Evolutionary conservation across 2,888 invertebrate genomes (phyloP).

Genomic region (Fragum sueziense): DNA sequence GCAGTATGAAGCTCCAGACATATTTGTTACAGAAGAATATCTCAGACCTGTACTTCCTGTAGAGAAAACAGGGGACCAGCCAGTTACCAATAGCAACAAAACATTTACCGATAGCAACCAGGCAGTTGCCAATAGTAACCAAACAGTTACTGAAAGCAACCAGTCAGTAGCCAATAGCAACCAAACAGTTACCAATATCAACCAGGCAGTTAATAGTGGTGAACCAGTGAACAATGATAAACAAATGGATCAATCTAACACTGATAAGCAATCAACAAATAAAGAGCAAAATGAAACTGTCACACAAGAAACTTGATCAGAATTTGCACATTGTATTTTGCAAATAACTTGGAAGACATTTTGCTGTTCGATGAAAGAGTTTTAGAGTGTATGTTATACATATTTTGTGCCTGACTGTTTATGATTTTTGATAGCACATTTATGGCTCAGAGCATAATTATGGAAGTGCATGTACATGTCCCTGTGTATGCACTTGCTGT

Average conservation of each 20-base stretch:
- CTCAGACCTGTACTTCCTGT: constrained; percentile 17
- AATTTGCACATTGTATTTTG: not conserved
- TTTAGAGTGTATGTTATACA: not conserved
- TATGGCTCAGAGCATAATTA: too few species aligned
- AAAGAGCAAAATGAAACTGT: too few species aligned
- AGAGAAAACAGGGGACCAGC: not conserved
- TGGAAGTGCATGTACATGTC: too few species aligned
- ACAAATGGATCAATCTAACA: not conserved
- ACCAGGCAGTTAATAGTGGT: not conserved
- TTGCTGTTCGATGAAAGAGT: not conserved
- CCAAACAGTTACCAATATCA: not conserved
- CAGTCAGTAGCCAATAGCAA: not conserved
- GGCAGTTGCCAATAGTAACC: not conserved
- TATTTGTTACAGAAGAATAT: constrained; percentile 67
- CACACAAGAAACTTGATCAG: not conserved
- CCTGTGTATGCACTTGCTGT: too few species aligned
- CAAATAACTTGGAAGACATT: not conserved
- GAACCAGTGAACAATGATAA: not conserved
- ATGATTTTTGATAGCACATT: not conserved
- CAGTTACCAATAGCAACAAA: not conserved
- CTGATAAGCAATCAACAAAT: not conserved
- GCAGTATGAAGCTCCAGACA: constrained; percentile 63
- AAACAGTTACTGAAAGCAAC: not conserved
- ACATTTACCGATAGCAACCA: not conserved
- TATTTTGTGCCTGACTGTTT: not conserved